These are phyloP conservation scores for Campaea margaritaria DNA, from an alignment of 2,888 invertebrate genomes.

Conservation along the genomic window DNA sequence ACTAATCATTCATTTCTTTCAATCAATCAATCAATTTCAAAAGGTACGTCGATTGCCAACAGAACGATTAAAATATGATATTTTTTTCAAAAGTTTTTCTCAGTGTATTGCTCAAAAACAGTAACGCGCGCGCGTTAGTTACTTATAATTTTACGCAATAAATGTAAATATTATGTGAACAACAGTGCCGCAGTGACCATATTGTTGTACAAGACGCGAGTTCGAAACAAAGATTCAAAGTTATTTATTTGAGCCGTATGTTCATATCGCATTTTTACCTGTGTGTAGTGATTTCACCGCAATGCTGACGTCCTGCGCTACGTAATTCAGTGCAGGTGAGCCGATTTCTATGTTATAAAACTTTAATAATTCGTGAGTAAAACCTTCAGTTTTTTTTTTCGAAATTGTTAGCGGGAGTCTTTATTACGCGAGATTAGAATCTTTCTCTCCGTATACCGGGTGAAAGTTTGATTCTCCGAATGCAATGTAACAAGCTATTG, in stretches of 20 bases:
- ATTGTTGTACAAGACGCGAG: slow-evolving; percentile 55
- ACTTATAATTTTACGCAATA: slow-evolving; percentile 49
- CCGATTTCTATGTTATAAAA: slow-evolving; percentile 48
- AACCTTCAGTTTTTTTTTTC: slow-evolving; percentile 31
- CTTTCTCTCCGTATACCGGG: slow-evolving; percentile 40
- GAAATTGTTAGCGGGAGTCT: slow-evolving; percentile 33
- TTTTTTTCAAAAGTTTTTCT: slow-evolving; percentile 48
- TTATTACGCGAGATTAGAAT: slow-evolving; percentile 48
- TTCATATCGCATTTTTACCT: slow-evolving; percentile 63
- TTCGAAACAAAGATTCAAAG: slow-evolving; percentile 55
- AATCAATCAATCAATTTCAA: slow-evolving; percentile 64
- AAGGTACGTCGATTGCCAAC: slow-evolving; percentile 61
- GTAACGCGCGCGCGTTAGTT: slow-evolving; percentile 48
- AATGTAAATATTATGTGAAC: slow-evolving; percentile 52
- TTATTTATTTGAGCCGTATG: slow-evolving; percentile 62
- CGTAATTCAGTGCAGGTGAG: slow-evolving; percentile 64
- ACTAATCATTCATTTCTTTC: slow-evolving; percentile 34
- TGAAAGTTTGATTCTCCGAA: slow-evolving; percentile 55
- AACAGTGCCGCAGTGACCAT: slow-evolving; percentile 59
- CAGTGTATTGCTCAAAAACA: slow-evolving; percentile 52
- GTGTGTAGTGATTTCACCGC: slow-evolving; percentile 61
- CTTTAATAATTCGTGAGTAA: slow-evolving; percentile 20
- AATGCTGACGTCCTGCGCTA: slow-evolving; percentile 54
- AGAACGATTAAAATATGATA: slow-evolving; percentile 52
- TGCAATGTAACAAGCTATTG: slow-evolving; percentile 45